Base-by-base conservation (phyloP, 2,797 vertebrate species). In the Sebastes goodei region DNA sequence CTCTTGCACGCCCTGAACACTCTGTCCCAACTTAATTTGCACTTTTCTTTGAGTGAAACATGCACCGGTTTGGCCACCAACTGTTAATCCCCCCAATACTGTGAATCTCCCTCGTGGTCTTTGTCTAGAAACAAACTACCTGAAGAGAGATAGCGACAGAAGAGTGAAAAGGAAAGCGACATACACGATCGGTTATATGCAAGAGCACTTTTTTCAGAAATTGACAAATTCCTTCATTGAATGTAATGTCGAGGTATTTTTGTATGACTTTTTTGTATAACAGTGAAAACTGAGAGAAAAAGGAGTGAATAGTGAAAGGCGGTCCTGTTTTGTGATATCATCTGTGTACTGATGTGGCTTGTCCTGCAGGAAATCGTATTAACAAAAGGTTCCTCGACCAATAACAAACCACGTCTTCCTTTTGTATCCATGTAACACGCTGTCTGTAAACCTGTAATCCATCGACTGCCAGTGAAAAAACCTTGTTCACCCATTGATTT, bases 211-310 rank as follows among this genome's bases (percentile, higher is more conserved):
- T 94, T 80, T 80, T 57, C 76, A 88, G 71, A 90, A 84, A 86
- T 83, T 87, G 88, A 90, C 74, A 72, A 86, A 90, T 91, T 93
- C 89, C 91, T 89, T 82, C 83, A 81, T 87, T 93, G 93, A 96
- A 95, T 96, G 94, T 96, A 94, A 88, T 30, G 87, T 86, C 4
- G 63, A 87, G 91, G 90, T 91, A 92, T 95, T 95, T 96, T 93
- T 93, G 84, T 95, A 94, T 65, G 86, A 93, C 49, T 86, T 93
- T 93, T 92, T 94, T 95, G 88, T 95, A 94, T 86, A 85, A 85
- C 60, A 53, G 81, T 84, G 60, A 92, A 63, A 90, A 80, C 38
- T 1, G 72, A 80, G 68, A 86, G 81, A 83, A 65, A 65, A 75
- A 60, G 32, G 82, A 55, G 21, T 11, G 60, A 80, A 14, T 55